Base-by-base conservation (phyloP, 2,113 vertebrate species). In the Girardinichthys multiradiatus region DNA sequence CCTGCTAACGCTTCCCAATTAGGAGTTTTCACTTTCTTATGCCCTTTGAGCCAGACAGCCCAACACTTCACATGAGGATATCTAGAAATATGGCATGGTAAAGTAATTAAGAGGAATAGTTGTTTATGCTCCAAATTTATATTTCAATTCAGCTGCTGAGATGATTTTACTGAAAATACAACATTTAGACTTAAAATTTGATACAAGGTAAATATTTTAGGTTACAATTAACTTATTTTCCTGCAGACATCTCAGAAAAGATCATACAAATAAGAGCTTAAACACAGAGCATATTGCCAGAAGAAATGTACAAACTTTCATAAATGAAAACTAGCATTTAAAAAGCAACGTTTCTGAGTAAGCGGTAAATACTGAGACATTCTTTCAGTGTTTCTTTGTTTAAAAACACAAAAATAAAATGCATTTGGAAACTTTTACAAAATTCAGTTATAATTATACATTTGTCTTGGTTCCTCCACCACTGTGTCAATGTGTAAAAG, bases 51-150 rank as follows among this genome's bases (percentile, higher is more conserved):
- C 10, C 68, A 62, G 30, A 35, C 51, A 61, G 58, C 39, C 77
- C 63, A 68, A 77, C 54, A 76, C 74, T 74, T 84, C 67, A 61
- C 66, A 24, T 19, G 21, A n/a, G 17, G 42, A 29, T 65, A 39
- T 14, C 14, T 27, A 37, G 57, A 37, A 54, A 35, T 59, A 12
- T 59, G 10, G 27, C 30, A 54, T 35, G n/a, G 29, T 24, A 37
- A 78, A 72, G 33, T 70, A 48, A 62, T 58, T 39, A 42, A 78
- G 29, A 60, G 21, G 29, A 70, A 1, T 68, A 57, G n/a, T 33
- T 2, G 8, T 67, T 67, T 79, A 37, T 45, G 42, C 28, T 76
- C 24, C 19, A 24, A 70, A 35, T 73, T n/a, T 29, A 11, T 4
- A 19, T 61, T 60, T 60, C 29, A 60, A 12, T 15, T 45, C 19